Conservation (phyloP, 1,140 invertebrate genomes). For the Aphelenchoides fujianensis region DNA sequence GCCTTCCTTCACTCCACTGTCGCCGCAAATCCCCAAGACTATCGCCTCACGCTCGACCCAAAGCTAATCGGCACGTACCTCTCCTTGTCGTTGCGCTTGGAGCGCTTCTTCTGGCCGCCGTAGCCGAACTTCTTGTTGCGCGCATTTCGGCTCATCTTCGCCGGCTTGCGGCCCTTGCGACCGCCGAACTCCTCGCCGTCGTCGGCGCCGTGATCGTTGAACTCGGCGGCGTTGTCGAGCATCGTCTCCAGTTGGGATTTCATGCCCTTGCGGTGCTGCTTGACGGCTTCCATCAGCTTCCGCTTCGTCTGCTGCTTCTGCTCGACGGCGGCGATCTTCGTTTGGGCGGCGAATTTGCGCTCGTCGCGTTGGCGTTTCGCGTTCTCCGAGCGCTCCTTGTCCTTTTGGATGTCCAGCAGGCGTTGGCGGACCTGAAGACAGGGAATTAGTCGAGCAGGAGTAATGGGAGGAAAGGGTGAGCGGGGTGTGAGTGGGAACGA, state of each 20-base stretch:
- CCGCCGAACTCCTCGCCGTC: background rate
- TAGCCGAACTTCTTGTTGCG: conserved; percentile 85
- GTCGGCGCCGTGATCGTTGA: conserved; percentile 62
- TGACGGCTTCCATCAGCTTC: conserved; percentile 67
- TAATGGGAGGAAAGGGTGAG: background rate
- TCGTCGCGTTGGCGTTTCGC: conserved; percentile 81
- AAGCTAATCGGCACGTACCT: conserved; percentile 64
- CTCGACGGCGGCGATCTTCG: conserved; percentile 73
- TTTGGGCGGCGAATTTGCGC: conserved; percentile 78
- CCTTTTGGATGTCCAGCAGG: conserved; percentile 77
- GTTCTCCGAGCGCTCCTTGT: conserved; percentile 80
- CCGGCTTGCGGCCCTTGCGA: background rate
- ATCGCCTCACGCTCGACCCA: background rate
- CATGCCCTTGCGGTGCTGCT: conserved; percentile 64
- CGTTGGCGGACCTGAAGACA: conserved; percentile 72
- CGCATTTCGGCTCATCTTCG: conserved; percentile 45
- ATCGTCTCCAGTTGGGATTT: conserved; percentile 61
- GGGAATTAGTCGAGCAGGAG: background rate
- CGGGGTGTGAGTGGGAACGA: background rate
- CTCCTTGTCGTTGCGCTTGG: conserved; percentile 80
- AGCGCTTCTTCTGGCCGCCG: conserved; percentile 87
- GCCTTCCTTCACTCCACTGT: conserved; percentile 14
- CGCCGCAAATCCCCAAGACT: conserved; percentile 14
- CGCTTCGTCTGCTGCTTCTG: conserved; percentile 77
- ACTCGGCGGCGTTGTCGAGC: conserved; percentile 59